phyloP scores from a whole-genome alignment of 2,113 vertebrate genomes.

The Pheucticus melanocephalus region DNA sequence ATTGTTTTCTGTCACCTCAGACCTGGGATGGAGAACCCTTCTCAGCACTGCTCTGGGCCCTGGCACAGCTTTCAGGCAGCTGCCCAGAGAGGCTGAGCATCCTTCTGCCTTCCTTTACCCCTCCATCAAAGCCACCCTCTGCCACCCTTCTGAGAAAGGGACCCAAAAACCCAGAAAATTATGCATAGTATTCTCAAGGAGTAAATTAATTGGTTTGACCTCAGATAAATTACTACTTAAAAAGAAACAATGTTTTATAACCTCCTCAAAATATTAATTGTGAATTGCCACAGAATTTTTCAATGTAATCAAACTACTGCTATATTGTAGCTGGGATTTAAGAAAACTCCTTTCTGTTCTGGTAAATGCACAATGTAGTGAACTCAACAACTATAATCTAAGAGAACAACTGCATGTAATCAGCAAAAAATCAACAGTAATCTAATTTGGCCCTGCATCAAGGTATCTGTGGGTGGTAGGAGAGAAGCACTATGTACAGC shows the following conservation, averaged over 20 bases:
- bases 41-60: neutral
- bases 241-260: neutral
- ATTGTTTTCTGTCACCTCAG: neutral
- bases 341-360: neutral
- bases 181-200: neutral
- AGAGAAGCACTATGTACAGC: neutral
- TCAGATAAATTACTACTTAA: neutral
- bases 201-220: neutral
- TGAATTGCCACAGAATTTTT: neutral
- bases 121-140: neutral
- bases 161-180: neutral
- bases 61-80: neutral
- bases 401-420: neutral
- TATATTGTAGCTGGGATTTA: neutral
- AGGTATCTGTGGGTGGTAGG: neutral
- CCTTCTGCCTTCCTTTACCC: neutral
- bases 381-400: neutral
- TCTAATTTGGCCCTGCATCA: conserved; percentile 1
- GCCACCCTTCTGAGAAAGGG: neutral
- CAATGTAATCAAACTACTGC: neutral
- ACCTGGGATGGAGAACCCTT: neutral
- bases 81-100: neutral
- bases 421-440: conserved; percentile 5
- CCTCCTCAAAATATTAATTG: neutral
- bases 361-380: neutral